Evolutionary conservation across 2,888 invertebrate genomes (phyloP).

Genomic region (Eledone cirrhosa): DNA sequence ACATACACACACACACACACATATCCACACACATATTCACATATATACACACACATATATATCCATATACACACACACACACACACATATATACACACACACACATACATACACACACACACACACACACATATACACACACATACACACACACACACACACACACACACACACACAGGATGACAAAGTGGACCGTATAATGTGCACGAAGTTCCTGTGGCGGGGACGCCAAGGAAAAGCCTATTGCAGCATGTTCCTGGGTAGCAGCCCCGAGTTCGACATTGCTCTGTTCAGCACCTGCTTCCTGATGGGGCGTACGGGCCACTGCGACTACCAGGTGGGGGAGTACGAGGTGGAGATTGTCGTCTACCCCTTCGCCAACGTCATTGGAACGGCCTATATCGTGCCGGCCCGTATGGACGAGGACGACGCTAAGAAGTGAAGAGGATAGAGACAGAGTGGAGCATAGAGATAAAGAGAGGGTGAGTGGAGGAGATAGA

Average conservation of each 20-base stretch:
- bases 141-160: too few relatives aligned
- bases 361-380: constrained; percentile 50
- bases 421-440: neutral
- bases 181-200: constrained; percentile 59
- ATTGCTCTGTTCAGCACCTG: constrained; percentile 63
- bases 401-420: constrained; percentile 51
- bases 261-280: constrained; percentile 67
- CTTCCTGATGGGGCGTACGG: constrained; percentile 49
- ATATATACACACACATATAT: too few relatives aligned
- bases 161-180: constrained; percentile 45
- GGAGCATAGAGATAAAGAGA: neutral
- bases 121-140: too few relatives aligned
- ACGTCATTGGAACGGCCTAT: constrained; percentile 58
- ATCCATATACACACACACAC: too few relatives aligned
- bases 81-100: too few relatives aligned
- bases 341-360: constrained; percentile 63
- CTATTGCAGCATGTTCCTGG: constrained; percentile 63
- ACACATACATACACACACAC: too few relatives aligned
- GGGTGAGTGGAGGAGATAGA: too few relatives aligned
- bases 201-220: constrained; percentile 65
- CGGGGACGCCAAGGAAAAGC: constrained; percentile 58
- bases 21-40: too few relatives aligned
- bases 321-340: constrained; percentile 50
- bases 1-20: too few relatives aligned
- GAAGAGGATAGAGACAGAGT: too few relatives aligned